phyloP scores from a whole-genome alignment of 2,113 vertebrate species.

The Psittacus erithacus region DNA sequence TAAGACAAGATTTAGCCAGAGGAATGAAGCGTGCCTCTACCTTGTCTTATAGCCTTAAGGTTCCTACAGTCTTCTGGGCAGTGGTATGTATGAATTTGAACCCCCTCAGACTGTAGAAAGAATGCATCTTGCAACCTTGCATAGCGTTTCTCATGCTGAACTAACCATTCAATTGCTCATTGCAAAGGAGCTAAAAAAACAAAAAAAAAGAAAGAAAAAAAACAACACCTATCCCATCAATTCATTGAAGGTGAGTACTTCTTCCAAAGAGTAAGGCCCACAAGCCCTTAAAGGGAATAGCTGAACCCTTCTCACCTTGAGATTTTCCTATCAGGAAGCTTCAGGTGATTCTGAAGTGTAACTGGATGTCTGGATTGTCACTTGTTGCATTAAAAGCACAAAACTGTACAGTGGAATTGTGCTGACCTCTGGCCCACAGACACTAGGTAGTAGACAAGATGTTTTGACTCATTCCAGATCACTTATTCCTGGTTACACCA shows the following conservation, averaged over 20 bases:
- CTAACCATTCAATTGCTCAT: background rate
- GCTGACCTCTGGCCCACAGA: background rate
- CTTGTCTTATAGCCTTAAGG: background rate
- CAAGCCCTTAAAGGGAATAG: background rate
- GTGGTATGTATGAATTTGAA: background rate
- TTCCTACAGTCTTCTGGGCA: background rate
- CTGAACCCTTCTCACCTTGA: background rate
- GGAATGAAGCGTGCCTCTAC: background rate
- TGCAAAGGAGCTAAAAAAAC: background rate
- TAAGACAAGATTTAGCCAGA: background rate
- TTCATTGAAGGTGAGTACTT: background rate
- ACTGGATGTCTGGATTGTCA: background rate
- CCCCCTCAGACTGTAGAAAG: background rate
- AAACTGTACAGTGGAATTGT: background rate
- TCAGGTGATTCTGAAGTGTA: background rate
- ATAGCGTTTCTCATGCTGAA: background rate
- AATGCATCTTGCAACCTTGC: background rate
- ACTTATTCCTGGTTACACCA: background rate
- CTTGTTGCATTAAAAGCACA: background rate
- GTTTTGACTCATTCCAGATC: background rate
- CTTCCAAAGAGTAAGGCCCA: background rate
- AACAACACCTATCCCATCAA: rapidly evolving
- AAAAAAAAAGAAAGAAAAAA: background rate
- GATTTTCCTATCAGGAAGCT: background rate
- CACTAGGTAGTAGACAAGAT: rapidly evolving